phyloP scores from a whole-genome alignment of 2,113 vertebrate species.

The Haplotaxodon microlepis region DNA sequence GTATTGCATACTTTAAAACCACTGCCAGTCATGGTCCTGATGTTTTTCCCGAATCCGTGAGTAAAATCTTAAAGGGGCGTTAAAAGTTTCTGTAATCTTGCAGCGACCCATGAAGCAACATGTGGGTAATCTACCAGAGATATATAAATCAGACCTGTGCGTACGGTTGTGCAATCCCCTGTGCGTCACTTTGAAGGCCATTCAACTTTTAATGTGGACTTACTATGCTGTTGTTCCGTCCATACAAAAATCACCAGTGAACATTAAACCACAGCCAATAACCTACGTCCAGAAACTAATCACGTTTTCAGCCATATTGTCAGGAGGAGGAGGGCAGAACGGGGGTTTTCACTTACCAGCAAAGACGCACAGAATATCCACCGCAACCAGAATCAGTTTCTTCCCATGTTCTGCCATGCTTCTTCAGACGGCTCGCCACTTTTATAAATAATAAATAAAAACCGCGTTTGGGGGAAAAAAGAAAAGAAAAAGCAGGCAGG shows the following conservation, averaged over 20 bases:
- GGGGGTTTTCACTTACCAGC: slow-evolving; percentile 71
- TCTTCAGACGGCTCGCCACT: not conserved
- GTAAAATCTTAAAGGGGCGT: not conserved
- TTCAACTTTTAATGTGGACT: not conserved
- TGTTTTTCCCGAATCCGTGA: not conserved
- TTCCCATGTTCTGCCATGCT: slow-evolving; percentile 69
- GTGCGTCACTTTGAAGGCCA: not conserved
- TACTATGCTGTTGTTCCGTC: not conserved
- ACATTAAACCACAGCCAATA: not conserved
- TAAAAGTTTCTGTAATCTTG: not conserved
- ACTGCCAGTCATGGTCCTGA: not conserved
- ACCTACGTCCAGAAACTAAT: not conserved
- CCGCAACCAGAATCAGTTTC: slow-evolving; percentile 72
- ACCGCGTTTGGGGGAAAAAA: fast-evolving
- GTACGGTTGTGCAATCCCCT: not conserved
- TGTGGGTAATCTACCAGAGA: not conserved
- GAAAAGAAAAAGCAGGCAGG: not conserved
- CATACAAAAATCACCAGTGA: not conserved
- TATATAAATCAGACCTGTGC: not conserved
- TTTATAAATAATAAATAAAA: not conserved
- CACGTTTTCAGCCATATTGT: slow-evolving; percentile 27
- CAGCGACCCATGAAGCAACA: not conserved
- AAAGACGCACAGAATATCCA: slow-evolving; percentile 81
- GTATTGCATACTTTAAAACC: not conserved
- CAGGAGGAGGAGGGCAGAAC: not conserved